Evolutionary conservation across 1,140 invertebrate species (phyloP), one percentile per base, ranked within the genome.

Genomic region (Drosophila pseudoananassae): DNA sequence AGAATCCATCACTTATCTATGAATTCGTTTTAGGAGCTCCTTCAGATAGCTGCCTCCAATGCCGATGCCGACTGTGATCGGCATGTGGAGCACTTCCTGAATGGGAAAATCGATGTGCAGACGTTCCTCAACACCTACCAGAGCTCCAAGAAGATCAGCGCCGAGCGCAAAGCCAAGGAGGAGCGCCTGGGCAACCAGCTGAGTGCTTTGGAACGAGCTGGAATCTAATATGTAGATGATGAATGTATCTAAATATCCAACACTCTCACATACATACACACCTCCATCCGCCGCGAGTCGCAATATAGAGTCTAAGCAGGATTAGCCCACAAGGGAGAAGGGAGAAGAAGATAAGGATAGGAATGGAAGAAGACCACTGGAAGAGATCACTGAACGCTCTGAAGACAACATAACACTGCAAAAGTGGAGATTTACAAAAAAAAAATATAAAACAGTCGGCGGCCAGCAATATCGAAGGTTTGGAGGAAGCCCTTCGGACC

Each of bases 161-260:
- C 96, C 74, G 94, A 94, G 10, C 93, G 96, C 49, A 94, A 95
- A 78, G 95, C 95, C 4, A 95, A 96, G 87, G 95, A 96, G 78
- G 96, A 97, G 78, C 94, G 96, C 70, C 88, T 97, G 15, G 93
- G 94, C 1, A 94, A 95, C 74, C 96, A 97, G 76, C 89, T 97
- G 4, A 94, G 94, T 69, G 94, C 94, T 72, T 81, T 95, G 17
- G 93, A 95, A 90, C 93, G 94, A 73, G 94, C 94, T 1, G 94
- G 94, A 1, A 91, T 91, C 23, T 91, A 84, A 68, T 25, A 58
- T 64, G 43, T 29, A 36, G 17, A 12, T 12, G 33, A 36, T 36
- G 20, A 40, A 10, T 27, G 15, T 23, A n/a, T n/a, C n/a, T 15
- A 50, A 31, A 38, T 56, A 64, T 64, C 40, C 36, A 20, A 20